Evolutionary conservation across 2,797 vertebrate genomes (phyloP).

Genomic region (Pelochelys cantorii): DNA sequence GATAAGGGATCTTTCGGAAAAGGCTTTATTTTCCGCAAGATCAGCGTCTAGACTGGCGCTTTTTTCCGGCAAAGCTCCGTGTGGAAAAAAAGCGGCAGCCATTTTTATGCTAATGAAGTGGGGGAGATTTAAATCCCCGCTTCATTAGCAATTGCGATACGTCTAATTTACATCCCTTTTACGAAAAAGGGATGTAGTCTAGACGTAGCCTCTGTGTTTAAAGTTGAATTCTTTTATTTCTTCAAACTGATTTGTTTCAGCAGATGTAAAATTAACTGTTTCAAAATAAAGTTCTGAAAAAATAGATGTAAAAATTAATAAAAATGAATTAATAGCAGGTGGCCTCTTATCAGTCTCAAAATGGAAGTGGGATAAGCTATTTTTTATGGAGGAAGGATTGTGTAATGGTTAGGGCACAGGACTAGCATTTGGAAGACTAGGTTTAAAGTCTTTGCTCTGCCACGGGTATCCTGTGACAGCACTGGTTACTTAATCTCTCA

Average conservation of each 20-base stretch:
- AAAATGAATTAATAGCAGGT: not conserved
- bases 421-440: not conserved
- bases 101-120: no score
- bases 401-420: not conserved
- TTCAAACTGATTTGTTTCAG: not conserved
- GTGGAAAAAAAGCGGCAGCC: no score
- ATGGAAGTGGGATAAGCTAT: not conserved
- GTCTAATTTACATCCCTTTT: no score
- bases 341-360: not conserved
- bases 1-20: no score
- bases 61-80: no score
- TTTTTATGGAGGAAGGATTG: not conserved
- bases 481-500: not conserved
- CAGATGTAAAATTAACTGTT: not conserved
- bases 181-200: no score
- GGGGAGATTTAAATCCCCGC: no score
- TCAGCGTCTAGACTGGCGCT: no score
- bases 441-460: not conserved
- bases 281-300: not conserved
- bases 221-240: no score
- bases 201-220: no score
- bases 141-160: no score
- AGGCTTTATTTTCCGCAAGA: no score
- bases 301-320: not conserved
- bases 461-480: not conserved